These are phyloP conservation scores for Trinorchestia longiramus DNA, from an alignment of 1,140 invertebrate genomes.

Conservation along the genomic window DNA sequence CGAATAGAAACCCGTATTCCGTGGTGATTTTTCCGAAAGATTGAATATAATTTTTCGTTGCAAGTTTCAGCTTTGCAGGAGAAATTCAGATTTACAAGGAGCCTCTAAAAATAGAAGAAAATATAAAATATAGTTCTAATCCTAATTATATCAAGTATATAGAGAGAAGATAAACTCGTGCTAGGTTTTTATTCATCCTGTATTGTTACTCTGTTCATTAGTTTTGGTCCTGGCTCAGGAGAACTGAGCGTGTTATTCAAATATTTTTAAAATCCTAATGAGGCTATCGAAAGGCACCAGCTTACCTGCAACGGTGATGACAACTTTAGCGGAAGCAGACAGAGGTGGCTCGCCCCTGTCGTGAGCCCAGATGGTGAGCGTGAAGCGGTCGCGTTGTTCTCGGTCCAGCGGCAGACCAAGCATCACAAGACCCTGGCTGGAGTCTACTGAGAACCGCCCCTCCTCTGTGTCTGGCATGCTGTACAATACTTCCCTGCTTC, in stretches of 20 bases:
- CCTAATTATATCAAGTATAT: neutral
- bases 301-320: conserved; percentile 60
- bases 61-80: neutral
- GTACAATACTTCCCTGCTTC: conserved; percentile 43
- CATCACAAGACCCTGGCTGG: conserved; percentile 85
- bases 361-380: conserved; percentile 58
- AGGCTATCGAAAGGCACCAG: neutral
- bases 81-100: neutral
- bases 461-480: conserved; percentile 62
- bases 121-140: neutral
- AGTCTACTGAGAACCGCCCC: conserved; percentile 77
- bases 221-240: too few relatives aligned
- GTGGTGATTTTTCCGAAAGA: neutral
- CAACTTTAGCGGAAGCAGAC: conserved; percentile 60
- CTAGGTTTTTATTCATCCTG: neutral
- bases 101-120: neutral
- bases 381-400: conserved; percentile 58
- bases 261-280: neutral
- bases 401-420: conserved; percentile 70
- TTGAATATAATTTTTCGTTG: neutral
- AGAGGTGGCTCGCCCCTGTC: conserved; percentile 60
- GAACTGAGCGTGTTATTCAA: neutral
- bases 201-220: neutral
- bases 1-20: neutral
- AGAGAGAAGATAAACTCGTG: neutral